A percentile compares a stretch with the other conserved stretches of the same genome.
Conservation (phyloP, 1,140 invertebrate genomes). For the Trachymyrmex septentrionalis region DNA sequence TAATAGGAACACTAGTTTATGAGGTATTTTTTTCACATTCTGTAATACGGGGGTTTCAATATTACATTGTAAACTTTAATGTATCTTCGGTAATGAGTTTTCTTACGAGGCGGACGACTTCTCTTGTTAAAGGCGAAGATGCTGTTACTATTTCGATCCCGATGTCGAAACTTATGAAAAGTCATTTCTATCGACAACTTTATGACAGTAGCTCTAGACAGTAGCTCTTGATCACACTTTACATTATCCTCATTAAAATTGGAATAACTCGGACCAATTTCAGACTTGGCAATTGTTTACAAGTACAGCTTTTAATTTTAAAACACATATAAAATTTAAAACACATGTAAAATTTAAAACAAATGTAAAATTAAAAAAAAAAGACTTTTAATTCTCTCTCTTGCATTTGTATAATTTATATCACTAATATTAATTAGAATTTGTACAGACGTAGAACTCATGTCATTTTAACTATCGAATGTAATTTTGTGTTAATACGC, state of each 20-base stretch:
- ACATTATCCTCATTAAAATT: constrained; percentile 52
- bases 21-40: neutral
- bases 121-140: neutral
- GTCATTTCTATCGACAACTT: constrained; percentile 49
- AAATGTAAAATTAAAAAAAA: neutral
- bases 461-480: neutral
- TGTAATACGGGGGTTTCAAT: constrained; percentile 4
- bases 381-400: neutral
- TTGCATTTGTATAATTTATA: neutral
- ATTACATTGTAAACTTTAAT: constrained; percentile 28
- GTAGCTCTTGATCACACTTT: constrained; percentile 5
- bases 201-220: neutral
- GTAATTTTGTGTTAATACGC: constrained; percentile 29
- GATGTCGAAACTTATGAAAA: constrained; percentile 20
- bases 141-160: constrained; percentile 27
- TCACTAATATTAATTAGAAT: neutral
- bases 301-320: neutral
- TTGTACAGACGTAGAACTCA: neutral
- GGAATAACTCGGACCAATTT: neutral
- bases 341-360: no score
- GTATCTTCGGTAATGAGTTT: constrained; percentile 41
- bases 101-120: constrained; percentile 12
- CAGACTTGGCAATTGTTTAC: neutral
- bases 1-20: neutral
- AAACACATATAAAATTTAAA: neutral